Percentiles rank a stretch among this genome's conserved stretches.
phyloP scores from a whole-genome alignment of 2,797 vertebrate species.

The Danio kyathit region DNA sequence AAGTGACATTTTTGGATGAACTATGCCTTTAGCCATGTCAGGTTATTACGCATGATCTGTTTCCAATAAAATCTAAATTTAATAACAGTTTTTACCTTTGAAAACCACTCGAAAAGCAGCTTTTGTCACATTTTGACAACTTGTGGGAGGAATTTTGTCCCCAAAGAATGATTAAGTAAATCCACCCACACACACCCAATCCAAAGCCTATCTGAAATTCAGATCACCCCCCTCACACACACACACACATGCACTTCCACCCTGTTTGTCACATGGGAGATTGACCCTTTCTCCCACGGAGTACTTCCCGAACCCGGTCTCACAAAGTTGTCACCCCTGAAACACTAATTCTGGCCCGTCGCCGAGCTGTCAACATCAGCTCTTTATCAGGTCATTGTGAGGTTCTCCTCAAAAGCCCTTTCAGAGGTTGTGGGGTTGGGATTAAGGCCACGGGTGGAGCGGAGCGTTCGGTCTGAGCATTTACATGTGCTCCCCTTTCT shows the following conservation, averaged over 20 bases:
- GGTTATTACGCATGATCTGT: neutral
- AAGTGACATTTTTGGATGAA: no score
- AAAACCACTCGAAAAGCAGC: slow-evolving; percentile 10
- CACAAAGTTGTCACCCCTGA: slow-evolving; percentile 27
- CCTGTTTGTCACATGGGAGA: slow-evolving; percentile 28
- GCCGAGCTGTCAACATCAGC: slow-evolving; percentile 53
- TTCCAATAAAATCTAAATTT: neutral
- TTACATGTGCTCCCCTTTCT: slow-evolving; percentile 47
- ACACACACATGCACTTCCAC: slow-evolving; percentile 32
- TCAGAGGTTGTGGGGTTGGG: slow-evolving; percentile 57
- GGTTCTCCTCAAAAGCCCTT: slow-evolving; percentile 62
- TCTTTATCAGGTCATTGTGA: slow-evolving; percentile 59
- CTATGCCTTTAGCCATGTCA: neutral
- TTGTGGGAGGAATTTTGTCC: neutral
- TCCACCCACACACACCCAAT: slow-evolving; percentile 19
- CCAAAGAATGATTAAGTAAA: slow-evolving; percentile 16
- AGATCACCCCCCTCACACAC: slow-evolving; percentile 12
- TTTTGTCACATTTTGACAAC: neutral
- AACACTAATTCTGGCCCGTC: slow-evolving; percentile 43
- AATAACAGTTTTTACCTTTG: neutral
- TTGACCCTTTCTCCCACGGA: slow-evolving; percentile 40
- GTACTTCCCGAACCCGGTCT: slow-evolving; percentile 44
- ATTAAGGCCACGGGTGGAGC: slow-evolving; percentile 55
- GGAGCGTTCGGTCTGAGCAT: slow-evolving; percentile 45
- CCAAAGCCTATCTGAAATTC: slow-evolving; percentile 24